A percentile compares a stretch with the other conserved stretches of the same genome.
These are phyloP conservation scores for Ceratina australensis DNA, from an alignment of 1,140 invertebrate genomes.

Conservation along the genomic window DNA sequence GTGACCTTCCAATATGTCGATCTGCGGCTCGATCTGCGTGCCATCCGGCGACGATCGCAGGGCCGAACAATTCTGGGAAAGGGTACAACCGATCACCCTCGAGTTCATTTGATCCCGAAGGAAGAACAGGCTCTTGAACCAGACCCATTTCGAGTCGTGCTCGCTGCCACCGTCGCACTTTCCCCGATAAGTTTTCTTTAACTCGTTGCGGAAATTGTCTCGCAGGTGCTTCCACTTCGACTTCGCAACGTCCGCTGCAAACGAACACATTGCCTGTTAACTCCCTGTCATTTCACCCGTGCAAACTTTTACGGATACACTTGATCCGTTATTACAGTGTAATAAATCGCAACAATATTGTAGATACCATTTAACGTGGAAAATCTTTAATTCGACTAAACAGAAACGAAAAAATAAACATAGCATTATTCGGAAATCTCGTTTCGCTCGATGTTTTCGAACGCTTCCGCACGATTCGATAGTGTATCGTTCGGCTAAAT, in stretches of 20 bases:
- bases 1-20: conserved; percentile 67
- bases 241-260: conserved; percentile 69
- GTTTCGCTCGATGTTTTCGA: too few relatives aligned
- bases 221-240: conserved; percentile 71
- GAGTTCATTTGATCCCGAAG: conserved; percentile 70
- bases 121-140: conserved; percentile 69
- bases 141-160: conserved; percentile 71
- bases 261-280: conserved; percentile 8
- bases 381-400: too few relatives aligned
- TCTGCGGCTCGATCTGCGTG: conserved; percentile 69
- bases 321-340: too few relatives aligned
- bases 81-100: conserved; percentile 63
- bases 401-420: too few relatives aligned
- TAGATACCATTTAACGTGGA: too few relatives aligned
- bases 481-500: too few relatives aligned
- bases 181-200: conserved; percentile 67
- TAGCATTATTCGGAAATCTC: too few relatives aligned
- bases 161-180: conserved; percentile 65
- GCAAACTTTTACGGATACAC: too few relatives aligned
- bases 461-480: too few relatives aligned
- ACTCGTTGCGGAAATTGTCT: conserved; percentile 69
- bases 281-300: too few relatives aligned
- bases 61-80: conserved; percentile 59
- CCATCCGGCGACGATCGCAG: conserved; percentile 62
- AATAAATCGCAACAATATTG: too few relatives aligned